A percentile compares a stretch with the other conserved stretches of the same genome.
phyloP scores from a whole-genome alignment of 2,113 vertebrate species.

The Nannospalax galili region DNA sequence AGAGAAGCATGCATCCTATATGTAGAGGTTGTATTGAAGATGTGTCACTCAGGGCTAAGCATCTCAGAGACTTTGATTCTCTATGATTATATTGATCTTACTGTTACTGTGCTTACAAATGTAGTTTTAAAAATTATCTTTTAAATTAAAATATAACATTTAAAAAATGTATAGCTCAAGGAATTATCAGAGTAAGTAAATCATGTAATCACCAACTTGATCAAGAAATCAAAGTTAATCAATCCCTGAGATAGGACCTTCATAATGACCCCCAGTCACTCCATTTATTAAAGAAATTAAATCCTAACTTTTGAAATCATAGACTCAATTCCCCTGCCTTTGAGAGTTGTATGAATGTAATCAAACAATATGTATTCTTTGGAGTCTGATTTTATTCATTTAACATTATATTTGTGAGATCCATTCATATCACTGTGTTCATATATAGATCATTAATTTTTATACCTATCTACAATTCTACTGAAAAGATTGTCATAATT shows the following conservation, averaged over 20 bases:
- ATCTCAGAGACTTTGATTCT: too few relatives aligned
- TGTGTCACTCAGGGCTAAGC: too few relatives aligned
- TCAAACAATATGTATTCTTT: background rate
- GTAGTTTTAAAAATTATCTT: background rate
- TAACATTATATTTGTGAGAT: background rate
- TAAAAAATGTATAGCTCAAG: background rate
- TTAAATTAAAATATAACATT: background rate
- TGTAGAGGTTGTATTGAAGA: too few relatives aligned
- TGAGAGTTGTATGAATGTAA: background rate
- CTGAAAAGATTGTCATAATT: background rate
- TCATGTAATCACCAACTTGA: background rate
- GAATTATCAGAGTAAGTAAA: background rate
- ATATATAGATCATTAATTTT: background rate
- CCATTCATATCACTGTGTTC: background rate
- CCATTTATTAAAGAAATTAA: background rate
- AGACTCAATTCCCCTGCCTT: background rate
- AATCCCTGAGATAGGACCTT: background rate
- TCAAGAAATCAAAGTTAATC: background rate
- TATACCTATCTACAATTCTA: background rate
- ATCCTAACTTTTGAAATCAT: background rate
- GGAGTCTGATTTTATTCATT: background rate
- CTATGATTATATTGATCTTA: conserved; percentile 64
- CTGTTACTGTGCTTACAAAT: conserved; percentile 35
- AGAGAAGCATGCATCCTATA: too few relatives aligned
- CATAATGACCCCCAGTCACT: background rate